A percentile compares a stretch with the other conserved stretches of the same genome.
Conservation (phyloP, 2,797 vertebrate species). For the Potorous gilbertii region DNA sequence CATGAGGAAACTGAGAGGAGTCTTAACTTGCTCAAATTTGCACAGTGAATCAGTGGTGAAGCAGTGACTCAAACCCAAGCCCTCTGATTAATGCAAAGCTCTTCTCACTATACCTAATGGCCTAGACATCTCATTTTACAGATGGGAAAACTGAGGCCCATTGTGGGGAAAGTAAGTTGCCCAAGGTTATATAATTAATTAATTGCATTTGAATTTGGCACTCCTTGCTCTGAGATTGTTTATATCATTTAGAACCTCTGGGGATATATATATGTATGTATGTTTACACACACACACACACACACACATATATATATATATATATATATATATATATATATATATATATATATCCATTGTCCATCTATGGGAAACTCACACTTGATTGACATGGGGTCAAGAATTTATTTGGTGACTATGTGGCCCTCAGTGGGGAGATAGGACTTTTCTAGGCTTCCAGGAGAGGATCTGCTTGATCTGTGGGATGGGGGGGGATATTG, state of each 20-base stretch:
- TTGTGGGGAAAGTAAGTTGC: not conserved
- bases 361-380: not conserved
- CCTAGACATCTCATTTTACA: not conserved
- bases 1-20: not conserved
- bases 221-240: not conserved
- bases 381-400: not conserved
- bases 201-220: not conserved
- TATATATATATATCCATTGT: not conserved
- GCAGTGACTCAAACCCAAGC: not conserved
- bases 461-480: not conserved
- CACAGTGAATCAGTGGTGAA: not conserved
- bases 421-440: not conserved
- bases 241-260: not conserved
- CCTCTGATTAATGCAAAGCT: not conserved
- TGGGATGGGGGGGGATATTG: not conserved
- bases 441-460: not conserved
- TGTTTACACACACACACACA: too few species aligned
- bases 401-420: not conserved
- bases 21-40: not conserved
- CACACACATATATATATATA: not conserved
- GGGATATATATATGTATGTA: too few species aligned
- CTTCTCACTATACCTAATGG: not conserved
- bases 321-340: too few species aligned
- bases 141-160: not conserved
- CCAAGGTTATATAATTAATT: not conserved